Conservation (phyloP, 2,888 invertebrate genomes). For the Nephrotoma flavescens region DNA sequence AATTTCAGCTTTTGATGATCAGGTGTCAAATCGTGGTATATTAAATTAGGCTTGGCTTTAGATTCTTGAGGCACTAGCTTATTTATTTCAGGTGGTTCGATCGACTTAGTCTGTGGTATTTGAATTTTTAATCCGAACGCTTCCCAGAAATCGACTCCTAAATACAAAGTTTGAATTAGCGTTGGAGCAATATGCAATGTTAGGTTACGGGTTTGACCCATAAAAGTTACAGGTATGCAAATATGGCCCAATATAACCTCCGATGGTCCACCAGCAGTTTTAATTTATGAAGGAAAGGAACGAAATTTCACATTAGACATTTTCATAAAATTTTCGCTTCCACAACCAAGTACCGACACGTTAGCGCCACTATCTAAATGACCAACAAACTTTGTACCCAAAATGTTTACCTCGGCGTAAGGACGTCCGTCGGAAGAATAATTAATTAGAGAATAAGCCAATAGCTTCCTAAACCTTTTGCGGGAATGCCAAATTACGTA, state of each 20-base stretch:
- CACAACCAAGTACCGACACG: background rate
- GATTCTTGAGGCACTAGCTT: background rate
- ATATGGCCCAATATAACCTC: too few species aligned
- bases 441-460: too few species aligned
- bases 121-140: background rate
- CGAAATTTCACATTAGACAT: too few species aligned
- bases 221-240: too few species aligned
- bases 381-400: background rate
- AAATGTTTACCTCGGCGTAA: slow-evolving; percentile 1
- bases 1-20: background rate
- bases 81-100: background rate
- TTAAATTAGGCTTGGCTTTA: background rate
- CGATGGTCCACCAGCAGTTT: too few species aligned
- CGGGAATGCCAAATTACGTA: too few species aligned
- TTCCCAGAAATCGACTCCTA: background rate
- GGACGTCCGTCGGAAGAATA: background rate
- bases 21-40: background rate
- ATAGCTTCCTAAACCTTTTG: too few species aligned
- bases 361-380: slow-evolving; percentile 10
- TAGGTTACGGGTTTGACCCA: background rate
- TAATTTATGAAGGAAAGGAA: too few species aligned
- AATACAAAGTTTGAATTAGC: background rate
- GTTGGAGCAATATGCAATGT: background rate
- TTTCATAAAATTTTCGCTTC: background rate
- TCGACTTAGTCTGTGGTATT: background rate